Base-by-base conservation (phyloP, 2,113 vertebrate genomes). In the Chaetodon trifascialis region DNA sequence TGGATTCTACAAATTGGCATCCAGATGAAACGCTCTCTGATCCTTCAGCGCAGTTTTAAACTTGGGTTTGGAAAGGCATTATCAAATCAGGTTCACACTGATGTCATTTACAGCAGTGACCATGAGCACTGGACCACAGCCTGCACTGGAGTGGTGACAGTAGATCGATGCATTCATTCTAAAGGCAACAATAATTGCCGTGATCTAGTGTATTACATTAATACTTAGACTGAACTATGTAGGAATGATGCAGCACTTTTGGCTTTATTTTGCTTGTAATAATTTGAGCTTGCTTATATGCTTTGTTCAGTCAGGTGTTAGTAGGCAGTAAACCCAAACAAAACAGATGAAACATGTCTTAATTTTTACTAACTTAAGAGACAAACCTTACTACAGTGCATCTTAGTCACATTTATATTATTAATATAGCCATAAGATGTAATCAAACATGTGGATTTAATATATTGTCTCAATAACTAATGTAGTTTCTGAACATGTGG, bases 81-180 rank as follows among this genome's bases (percentile, higher is more conserved):
- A 70, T 34, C 47, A 70, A 25, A 46, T 70, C 11, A 25, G 67
- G 47, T 69, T 52, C 51, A 68, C 82, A 64, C 54, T 46, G 40
- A 47, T 70, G 40, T 78, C 49, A 52, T 66, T 77, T 68, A 63
- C 25, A 73, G 83, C 59, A 54, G 52, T 66, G 76, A 70, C 64
- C 52, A 49, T 68, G 17, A 42, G 23, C 19, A 34, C 62, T 52
- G 34, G 5, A 42, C 8, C 14, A 56, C 69, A 65, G 40, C 51
- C 51, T 42, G 16, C 11, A 10, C 42, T 74, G 16, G 23, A 62
- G 11, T 7, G 11, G 7, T 23, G 38, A 49, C 14, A 23, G 19
- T 62, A 21, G 16, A 70, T 84, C 60, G 60, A 64, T 76, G 72
- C 12, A 34, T 63, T 47, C 17, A 47, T 64, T 72, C n/a, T 56